phyloP scores from a whole-genome alignment of 1,140 invertebrate species.

The Hermetia illucens region DNA sequence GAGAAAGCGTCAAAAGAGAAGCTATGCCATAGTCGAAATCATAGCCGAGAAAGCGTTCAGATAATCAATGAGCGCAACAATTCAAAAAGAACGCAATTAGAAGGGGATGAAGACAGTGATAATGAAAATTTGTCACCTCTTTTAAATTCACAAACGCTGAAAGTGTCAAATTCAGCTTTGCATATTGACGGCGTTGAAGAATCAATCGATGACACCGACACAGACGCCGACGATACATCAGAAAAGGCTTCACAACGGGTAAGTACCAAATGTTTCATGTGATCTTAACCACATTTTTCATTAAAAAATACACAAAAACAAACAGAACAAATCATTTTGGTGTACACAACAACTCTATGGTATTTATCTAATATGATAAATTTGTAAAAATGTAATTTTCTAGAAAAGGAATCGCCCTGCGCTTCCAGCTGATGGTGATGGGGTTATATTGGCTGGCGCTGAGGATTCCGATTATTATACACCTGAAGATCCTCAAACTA shows the following conservation, averaged over 20 bases:
- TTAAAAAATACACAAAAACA: too few relatives aligned
- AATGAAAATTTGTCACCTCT: slow-evolving; percentile 64
- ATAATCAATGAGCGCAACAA: slow-evolving; percentile 24
- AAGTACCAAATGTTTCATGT: too few relatives aligned
- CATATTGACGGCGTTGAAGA: slow-evolving; percentile 34
- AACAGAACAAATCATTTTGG: too few relatives aligned
- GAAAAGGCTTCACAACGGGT: too few relatives aligned
- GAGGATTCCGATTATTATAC: slow-evolving; percentile 60
- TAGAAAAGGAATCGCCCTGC: slow-evolving; percentile 10
- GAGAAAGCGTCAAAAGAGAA: background rate
- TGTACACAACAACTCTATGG: too few relatives aligned
- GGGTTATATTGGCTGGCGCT: slow-evolving; percentile 14
- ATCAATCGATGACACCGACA: slow-evolving; percentile 40
- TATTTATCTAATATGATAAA: too few relatives aligned
- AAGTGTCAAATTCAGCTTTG: slow-evolving; percentile 19
- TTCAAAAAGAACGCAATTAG: slow-evolving; percentile 11
- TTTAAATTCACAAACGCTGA: slow-evolving; percentile 28
- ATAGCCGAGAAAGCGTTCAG: slow-evolving; percentile 21
- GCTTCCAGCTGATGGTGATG: slow-evolving; percentile 11
- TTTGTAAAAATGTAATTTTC: too few relatives aligned
- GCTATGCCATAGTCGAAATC: too few relatives aligned
- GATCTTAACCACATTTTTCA: too few relatives aligned
- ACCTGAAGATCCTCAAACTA: slow-evolving; percentile 49
- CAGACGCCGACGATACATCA: slow-evolving; percentile 20
- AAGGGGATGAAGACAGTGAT: slow-evolving; percentile 62